Base-by-base conservation (phyloP, 2,888 invertebrate genomes). In the Mallateleia sp. region DNA sequence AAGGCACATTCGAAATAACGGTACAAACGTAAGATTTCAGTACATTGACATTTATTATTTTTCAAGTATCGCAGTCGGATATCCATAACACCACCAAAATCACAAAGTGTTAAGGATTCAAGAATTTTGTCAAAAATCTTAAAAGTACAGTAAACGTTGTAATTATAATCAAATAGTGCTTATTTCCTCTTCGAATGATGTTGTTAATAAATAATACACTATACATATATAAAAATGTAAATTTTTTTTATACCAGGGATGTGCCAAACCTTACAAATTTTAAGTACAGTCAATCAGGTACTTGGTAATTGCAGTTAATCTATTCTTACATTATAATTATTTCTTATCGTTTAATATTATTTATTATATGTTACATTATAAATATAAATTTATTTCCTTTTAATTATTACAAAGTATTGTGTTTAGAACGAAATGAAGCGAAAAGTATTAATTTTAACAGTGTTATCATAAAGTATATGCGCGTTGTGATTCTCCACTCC, bases 41-140 rank as follows among this genome's bases (percentile, higher is more conserved):
- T 32, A 56, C 11, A 56, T 42, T 75, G 34, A 38, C 11, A 42
- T 71, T 71, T 62, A 52, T 62, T 64, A 47, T 11, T 62, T 38
- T 72, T 45, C 6, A 66, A 60, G 1, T 71, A 71, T 80, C 62
- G 64, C 64, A 72, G 52, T 72, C 54, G 38, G 38, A 22, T 64
- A 64, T 54, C 54, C 71, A 60, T 69, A 79, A 79, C 64, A 77
- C 42, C 64, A 42, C 8, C 24, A 60, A 79, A 52, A 69, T 69
- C 50, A 79, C 52, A 78, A 69, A 28, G 67, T 79, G 24, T 69
- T 25, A 60, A 52, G 34, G 67, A 60, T 50, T 25, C 18, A 42
- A 8, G 18, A 62, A 50, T 71, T 69, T 28, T 18, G 15, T 28
- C 24, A 24, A 58, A 64, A 54, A n/a, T n/a, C n/a, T n/a, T n/a